Percentiles rank a stretch among this genome's conserved stretches.
Evolutionary conservation across 1,140 invertebrate genomes (phyloP).

Genomic region (Drosophila miranda): DNA sequence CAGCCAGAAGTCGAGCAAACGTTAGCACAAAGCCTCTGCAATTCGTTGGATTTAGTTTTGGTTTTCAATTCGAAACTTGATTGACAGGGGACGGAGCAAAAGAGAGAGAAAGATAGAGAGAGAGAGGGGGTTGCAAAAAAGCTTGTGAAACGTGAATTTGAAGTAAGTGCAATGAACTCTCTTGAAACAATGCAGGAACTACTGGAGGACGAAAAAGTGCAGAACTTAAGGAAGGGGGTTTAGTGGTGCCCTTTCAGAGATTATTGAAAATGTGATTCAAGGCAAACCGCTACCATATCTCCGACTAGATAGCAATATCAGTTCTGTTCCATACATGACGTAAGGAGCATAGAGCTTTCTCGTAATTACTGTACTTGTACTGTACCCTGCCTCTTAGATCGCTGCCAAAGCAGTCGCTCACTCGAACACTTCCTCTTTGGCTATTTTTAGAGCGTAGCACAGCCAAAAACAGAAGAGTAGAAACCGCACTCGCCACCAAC

Average conservation of each 20-base stretch:
- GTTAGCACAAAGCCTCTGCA: constrained; percentile 26
- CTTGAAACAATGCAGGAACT: constrained; percentile 1
- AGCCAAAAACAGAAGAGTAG: background rate
- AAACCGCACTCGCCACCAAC: constrained; percentile 8
- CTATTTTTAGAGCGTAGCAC: constrained; percentile 54
- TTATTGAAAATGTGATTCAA: no score
- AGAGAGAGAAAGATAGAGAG: background rate
- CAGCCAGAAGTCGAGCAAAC: constrained; percentile 24
- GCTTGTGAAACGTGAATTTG: constrained; percentile 8
- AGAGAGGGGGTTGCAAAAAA: constrained; percentile 13
- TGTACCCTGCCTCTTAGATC: constrained; percentile 23
- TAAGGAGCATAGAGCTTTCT: constrained; percentile 38
- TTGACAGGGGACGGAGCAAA: constrained; percentile 25
- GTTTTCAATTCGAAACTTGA: constrained; percentile 23
- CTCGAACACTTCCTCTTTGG: constrained; percentile 32
- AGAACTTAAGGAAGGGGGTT: background rate
- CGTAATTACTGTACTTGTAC: constrained; percentile 42
- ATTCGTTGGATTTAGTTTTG: constrained; percentile 28
- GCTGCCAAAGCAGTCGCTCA: constrained; percentile 15
- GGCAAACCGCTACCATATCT: no score
- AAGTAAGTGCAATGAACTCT: constrained; percentile 60
- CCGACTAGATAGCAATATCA: constrained; percentile 11
- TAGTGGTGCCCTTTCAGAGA: no score
- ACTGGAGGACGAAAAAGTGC: background rate
- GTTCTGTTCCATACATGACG: constrained; percentile 33